A percentile compares a stretch with the other conserved stretches of the same genome.
Conservation (phyloP, 2,113 vertebrate species). For the Tragelaphus strepsiceros region DNA sequence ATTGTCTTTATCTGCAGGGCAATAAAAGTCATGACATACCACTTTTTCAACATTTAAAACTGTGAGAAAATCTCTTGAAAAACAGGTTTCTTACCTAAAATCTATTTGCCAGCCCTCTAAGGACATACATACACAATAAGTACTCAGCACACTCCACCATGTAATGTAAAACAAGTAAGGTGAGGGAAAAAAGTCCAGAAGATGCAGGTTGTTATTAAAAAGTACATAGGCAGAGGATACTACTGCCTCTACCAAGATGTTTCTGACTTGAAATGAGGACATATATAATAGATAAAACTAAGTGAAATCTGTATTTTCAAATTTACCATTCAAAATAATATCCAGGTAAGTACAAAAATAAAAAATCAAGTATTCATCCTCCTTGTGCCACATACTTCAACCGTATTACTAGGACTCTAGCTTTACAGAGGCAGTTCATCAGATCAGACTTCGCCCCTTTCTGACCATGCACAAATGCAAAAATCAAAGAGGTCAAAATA, state of each 20-base stretch:
- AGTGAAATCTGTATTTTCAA: background rate
- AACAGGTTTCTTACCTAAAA: background rate
- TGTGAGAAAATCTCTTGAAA: conserved; percentile 8
- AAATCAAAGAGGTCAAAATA: background rate
- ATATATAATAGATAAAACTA: background rate
- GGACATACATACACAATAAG: background rate
- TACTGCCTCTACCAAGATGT: background rate
- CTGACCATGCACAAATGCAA: background rate
- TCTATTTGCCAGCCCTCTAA: background rate
- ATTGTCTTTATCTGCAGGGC: background rate
- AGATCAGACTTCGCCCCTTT: background rate
- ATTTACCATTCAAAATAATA: background rate
- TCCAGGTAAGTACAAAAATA: background rate
- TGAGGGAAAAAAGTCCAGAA: background rate
- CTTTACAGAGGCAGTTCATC: background rate
- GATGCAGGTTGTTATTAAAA: background rate
- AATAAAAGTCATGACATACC: background rate
- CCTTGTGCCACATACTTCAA: background rate
- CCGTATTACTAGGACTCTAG: background rate
- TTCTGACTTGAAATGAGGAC: background rate
- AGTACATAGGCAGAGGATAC: background rate
- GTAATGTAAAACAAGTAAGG: background rate
- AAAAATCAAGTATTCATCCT: background rate
- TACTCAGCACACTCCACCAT: background rate
- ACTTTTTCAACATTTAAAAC: background rate